These are phyloP conservation scores for Mimumesa dahlbomi DNA, from an alignment of 2,888 invertebrate species.

Conservation along the genomic window DNA sequence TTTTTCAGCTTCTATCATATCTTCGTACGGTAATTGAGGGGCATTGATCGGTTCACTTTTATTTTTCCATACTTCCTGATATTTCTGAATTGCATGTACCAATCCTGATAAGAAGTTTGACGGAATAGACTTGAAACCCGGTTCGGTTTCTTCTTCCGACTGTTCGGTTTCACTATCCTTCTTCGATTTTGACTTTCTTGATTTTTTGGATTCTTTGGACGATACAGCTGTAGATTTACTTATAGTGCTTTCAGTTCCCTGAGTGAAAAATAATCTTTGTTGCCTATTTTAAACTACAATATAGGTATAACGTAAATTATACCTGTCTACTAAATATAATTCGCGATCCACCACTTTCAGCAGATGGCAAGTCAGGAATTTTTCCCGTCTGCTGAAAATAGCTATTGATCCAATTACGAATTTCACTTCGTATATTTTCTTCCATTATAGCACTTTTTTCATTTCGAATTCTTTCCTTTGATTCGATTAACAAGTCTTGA, in stretches of 20 bases:
- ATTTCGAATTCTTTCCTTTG: conserved; percentile 85
- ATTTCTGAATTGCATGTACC: conserved; percentile 88
- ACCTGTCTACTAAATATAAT: conserved; percentile 90
- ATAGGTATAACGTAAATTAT: neutral
- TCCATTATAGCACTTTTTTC: conserved; percentile 89
- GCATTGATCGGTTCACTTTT: conserved; percentile 89
- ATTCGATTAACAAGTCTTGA: conserved; percentile 84
- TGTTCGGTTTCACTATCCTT: conserved; percentile 83
- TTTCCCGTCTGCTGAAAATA: conserved; percentile 91
- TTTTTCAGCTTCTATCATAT: conserved; percentile 93
- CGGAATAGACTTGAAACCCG: conserved; percentile 85
- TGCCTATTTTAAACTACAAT: neutral
- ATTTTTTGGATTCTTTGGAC: conserved; percentile 89
- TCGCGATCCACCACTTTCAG: conserved; percentile 94
- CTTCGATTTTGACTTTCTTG: conserved; percentile 88
- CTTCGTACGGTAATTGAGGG: conserved; percentile 88
- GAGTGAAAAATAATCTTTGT: no score
- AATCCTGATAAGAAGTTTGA: conserved; percentile 89
- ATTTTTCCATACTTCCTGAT: conserved; percentile 91
- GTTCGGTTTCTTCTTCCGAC: conserved; percentile 85
- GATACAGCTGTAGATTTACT: conserved; percentile 88
- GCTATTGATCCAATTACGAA: conserved; percentile 92
- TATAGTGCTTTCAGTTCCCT: conserved; percentile 89
- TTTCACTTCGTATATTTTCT: conserved; percentile 93
- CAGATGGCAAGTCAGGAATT: conserved; percentile 95